These are phyloP conservation scores for Chrysogorgia sp. DNA, from an alignment of 92 coral and sea anemone species.

Conservation along the genomic window DNA sequence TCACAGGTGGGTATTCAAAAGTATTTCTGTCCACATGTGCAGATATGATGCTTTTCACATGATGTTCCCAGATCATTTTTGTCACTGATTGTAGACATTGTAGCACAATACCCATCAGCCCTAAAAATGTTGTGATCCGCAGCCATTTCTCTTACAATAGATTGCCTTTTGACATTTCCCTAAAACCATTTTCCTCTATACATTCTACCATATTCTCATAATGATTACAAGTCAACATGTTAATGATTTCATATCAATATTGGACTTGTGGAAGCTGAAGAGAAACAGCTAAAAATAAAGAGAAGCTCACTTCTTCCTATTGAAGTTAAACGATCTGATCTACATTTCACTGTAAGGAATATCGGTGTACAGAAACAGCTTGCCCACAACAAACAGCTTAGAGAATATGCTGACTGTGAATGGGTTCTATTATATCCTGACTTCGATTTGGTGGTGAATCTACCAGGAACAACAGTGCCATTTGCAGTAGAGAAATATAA, in stretches of 20 bases:
- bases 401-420: constrained; percentile 20
- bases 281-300: constrained; percentile 37
- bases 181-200: no score
- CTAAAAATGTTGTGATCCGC: no score
- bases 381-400: constrained; percentile 45
- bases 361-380: constrained; percentile 41
- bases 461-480: constrained; percentile 41
- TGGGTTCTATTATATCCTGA: constrained; percentile 51
- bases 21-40: no score
- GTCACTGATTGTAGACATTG: no score
- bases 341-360: not conserved
- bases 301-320: constrained; percentile 51
- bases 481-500: constrained; percentile 38
- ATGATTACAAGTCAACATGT: no score
- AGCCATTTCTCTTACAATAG: no score
- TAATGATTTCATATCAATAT: constrained; percentile 37
- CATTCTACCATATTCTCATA: no score
- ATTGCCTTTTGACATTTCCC: no score
- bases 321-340: constrained; percentile 27
- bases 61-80: no score
- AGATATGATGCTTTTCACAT: no score
- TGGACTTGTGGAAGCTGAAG: constrained; percentile 46
- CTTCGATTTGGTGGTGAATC: constrained; percentile 9
- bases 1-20: no score
- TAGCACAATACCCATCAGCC: no score